Evolutionary conservation across 2,888 invertebrate species (phyloP).

Genomic region (Slavum lentiscoides): DNA sequence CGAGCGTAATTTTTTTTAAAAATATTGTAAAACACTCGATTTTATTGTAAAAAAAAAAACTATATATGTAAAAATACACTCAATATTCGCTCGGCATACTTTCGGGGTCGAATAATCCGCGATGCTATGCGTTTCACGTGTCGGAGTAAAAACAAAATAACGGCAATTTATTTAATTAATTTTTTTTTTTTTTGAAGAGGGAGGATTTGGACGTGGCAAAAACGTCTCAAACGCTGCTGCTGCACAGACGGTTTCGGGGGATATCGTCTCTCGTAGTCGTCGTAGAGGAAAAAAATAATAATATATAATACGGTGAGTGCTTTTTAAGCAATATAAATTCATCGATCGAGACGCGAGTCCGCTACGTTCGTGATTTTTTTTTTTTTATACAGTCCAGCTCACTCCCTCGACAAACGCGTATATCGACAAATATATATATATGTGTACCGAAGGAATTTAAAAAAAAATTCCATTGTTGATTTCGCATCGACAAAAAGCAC

Average conservation of each 20-base stretch:
- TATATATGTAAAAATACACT: too few species aligned
- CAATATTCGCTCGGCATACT: background rate
- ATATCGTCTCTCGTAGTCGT: background rate
- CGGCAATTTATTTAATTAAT: background rate
- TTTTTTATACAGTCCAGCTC: background rate
- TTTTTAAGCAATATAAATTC: conserved; percentile 6
- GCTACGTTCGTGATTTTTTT: background rate
- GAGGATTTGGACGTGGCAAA: background rate
- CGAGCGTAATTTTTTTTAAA: too few species aligned
- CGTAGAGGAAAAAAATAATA: background rate
- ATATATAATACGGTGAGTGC: conserved; percentile 1
- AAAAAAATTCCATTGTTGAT: too few species aligned
- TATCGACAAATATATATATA: too few species aligned
- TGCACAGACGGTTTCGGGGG: background rate
- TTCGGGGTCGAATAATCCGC: background rate
- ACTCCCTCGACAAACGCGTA: background rate
- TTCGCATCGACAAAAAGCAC: too few species aligned
- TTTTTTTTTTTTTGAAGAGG: background rate
- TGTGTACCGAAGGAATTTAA: too few species aligned
- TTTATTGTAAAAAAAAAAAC: too few species aligned
- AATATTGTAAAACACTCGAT: too few species aligned
- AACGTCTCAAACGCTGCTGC: background rate
- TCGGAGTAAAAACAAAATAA: background rate
- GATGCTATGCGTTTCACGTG: background rate
- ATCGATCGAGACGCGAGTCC: background rate